A percentile compares a stretch with the other conserved stretches of the same genome.
Evolutionary conservation across 1,140 invertebrate genomes (phyloP).

Genomic region (Lucilia sericata): DNA sequence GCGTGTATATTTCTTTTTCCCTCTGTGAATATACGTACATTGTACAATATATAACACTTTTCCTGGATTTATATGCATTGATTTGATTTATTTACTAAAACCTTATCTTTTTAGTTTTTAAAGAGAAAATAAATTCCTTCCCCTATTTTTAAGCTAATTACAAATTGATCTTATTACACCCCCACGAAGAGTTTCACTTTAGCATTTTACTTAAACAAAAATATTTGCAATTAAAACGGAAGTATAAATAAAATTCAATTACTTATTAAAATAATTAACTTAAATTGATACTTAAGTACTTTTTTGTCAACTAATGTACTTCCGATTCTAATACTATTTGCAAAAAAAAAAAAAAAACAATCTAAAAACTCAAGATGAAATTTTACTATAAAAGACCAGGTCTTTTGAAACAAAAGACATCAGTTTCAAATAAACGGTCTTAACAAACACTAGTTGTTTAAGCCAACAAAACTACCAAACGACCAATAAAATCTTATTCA

Average conservation of each 20-base stretch:
- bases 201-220: background rate
- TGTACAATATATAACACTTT: too few relatives aligned
- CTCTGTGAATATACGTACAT: too few relatives aligned
- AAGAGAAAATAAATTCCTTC: too few relatives aligned
- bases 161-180: too few relatives aligned
- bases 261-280: background rate
- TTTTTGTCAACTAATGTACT: background rate
- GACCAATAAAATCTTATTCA: background rate
- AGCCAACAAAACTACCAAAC: slow-evolving; percentile 14
- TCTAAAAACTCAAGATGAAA: background rate
- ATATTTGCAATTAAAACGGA: background rate
- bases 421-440: slow-evolving; percentile 30
- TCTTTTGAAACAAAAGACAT: slow-evolving; percentile 4
- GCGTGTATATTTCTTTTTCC: too few relatives aligned
- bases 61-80: too few relatives aligned
- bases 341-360: background rate
- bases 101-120: too few relatives aligned
- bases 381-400: slow-evolving; percentile 31
- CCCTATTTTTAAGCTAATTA: too few relatives aligned
- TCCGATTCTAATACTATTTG: slow-evolving; percentile 4
- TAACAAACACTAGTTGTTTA: slow-evolving; percentile 32
- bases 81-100: too few relatives aligned
- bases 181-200: slow-evolving; percentile 27
- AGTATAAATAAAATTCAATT: slow-evolving; percentile 2
- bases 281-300: background rate